phyloP scores from a whole-genome alignment of 2,797 vertebrate genomes.

The Melanogrammus aeglefinus region DNA sequence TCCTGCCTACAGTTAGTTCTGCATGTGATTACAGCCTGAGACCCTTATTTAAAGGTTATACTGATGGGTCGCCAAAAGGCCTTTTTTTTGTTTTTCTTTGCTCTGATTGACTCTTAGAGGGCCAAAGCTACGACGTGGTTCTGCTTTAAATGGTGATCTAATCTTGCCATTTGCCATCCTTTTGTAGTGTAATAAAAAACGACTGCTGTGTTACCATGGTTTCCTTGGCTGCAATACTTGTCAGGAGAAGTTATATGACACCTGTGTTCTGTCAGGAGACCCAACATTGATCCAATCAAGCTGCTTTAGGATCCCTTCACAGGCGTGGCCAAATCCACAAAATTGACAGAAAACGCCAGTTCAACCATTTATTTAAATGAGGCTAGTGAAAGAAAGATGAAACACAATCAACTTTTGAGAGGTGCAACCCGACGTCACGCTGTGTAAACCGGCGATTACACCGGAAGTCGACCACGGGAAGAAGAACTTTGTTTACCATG shows the following conservation, averaged over 20 bases:
- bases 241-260: not conserved
- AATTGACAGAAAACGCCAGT: too few relatives aligned
- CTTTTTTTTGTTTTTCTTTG: conserved; percentile 31
- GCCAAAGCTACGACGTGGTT: conserved; percentile 34
- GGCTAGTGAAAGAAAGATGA: too few relatives aligned
- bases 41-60: conserved; percentile 19
- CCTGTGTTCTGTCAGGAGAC: not conserved
- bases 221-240: conserved; percentile 15
- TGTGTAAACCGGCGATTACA: too few relatives aligned
- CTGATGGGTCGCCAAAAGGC: conserved; percentile 32
- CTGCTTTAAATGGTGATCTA: conserved; percentile 62
- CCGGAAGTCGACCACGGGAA: too few relatives aligned
- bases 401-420: too few relatives aligned
- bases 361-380: too few relatives aligned
- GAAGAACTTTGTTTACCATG: too few relatives aligned
- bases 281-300: not conserved
- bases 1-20: conserved; percentile 33
- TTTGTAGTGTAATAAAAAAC: conserved; percentile 75
- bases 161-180: conserved; percentile 58
- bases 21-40: conserved; percentile 50
- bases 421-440: too few relatives aligned
- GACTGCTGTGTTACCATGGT: conserved; percentile 59
- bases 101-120: conserved; percentile 20
- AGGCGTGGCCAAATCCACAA: too few relatives aligned
- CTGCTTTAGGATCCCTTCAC: too few relatives aligned